Base-by-base conservation (phyloP, 35 echinoderm and acorn worm genomes). In the Ptychodera flava region DNA sequence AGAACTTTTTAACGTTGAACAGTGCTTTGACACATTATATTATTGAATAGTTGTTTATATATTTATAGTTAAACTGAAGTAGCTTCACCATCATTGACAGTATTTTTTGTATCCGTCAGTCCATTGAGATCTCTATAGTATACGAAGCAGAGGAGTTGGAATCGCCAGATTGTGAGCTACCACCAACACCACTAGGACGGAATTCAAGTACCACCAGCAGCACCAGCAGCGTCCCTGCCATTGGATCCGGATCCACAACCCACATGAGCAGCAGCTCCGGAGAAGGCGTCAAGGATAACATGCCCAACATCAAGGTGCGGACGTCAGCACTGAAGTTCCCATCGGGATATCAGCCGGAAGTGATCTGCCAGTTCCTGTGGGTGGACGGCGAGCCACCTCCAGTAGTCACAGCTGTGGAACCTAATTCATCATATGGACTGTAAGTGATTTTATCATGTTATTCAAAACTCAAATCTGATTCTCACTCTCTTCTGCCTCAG, bases 371-470 rank as follows among this genome's bases (percentile, higher is more conserved):
- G 86, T 82, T 94, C 0, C 76, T 94, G 1, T 94, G 92, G 96
- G 85, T 94, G n/a, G 96, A 99, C 29, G 96, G 93, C 10, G 96
- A 99, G 64, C 79, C 93, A 16, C 96, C 96, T 28, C 90, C 96
- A 33, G 82, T 86, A 31, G 88, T 99, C 31, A 99, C 96, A 28
- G 82, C 87, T 76, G 77, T 94, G 76, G 85, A 91, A 34, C 87
- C 94, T 79, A 99, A 92, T 83, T 94, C 96, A 35, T 89, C 89
- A 16, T 99, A 99, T 89, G 96, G 96, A 35, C 79, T 99, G 96
- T 94, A 90, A 94, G 92, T 95, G 75, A 30, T 45, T 22, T 37
- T 34, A 28, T 28, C 45, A 33, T 29, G 34, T 86, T 86, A 0
- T 6, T 35, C 29, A 86, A 1, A 30, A 86, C 31, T 32, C n/a